These are phyloP conservation scores for Candoia aspera DNA, from an alignment of 2,113 vertebrate genomes.

Conservation along the genomic window DNA sequence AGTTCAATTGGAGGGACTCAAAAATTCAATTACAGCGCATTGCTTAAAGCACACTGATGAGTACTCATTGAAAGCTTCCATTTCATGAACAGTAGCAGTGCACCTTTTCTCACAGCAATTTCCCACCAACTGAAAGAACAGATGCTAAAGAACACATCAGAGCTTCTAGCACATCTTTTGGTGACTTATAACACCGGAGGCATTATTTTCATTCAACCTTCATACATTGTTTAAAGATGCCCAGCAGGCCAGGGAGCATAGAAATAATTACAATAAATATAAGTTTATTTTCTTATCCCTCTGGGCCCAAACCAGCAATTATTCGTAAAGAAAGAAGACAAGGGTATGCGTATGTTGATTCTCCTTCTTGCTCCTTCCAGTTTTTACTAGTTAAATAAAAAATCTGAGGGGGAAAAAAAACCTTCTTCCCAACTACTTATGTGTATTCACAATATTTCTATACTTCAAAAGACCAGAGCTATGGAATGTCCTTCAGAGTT, in stretches of 20 bases:
- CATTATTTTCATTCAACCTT: neutral
- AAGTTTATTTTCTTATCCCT: too few species aligned
- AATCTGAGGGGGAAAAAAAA: neutral
- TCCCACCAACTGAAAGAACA: neutral
- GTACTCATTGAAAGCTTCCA: neutral
- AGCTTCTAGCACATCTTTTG: neutral
- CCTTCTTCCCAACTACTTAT: neutral
- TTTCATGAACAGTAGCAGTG: neutral
- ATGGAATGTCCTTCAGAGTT: conserved; percentile 44
- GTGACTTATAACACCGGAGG: neutral
- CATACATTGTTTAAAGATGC: neutral
- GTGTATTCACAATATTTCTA: conserved; percentile 16
- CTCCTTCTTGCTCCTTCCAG: neutral
- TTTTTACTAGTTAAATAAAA: neutral
- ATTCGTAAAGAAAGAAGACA: neutral
- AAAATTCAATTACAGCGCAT: neutral
- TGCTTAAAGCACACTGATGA: neutral
- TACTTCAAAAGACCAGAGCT: conserved; percentile 32
- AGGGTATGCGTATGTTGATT: too few species aligned
- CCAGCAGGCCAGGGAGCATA: neutral
- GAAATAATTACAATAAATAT: neutral
- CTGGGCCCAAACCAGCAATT: neutral
- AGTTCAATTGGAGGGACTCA: neutral
- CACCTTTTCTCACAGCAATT: neutral
- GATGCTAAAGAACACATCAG: neutral